Percentiles rank a stretch among this genome's conserved stretches.
Conservation (phyloP, 2,113 vertebrate species). For the Eptatretus burgeri region DNA sequence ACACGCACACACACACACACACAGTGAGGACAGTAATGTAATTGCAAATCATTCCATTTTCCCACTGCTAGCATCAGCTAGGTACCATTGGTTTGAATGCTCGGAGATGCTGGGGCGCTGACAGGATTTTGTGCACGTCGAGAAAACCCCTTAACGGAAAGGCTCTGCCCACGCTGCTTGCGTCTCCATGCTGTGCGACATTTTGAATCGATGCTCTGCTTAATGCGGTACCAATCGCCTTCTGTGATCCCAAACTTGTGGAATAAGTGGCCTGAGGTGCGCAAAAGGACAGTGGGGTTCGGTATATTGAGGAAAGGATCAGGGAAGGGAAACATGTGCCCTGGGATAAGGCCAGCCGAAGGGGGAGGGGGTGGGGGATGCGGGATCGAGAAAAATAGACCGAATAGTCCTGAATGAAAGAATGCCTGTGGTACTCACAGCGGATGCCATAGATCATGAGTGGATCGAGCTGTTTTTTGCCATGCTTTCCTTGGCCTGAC, state of each 20-base stretch:
- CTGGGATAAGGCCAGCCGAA: neutral
- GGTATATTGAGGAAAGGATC: neutral
- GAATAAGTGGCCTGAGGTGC: slow-evolving; percentile 50
- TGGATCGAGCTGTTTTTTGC: slow-evolving; percentile 88
- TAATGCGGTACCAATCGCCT: slow-evolving; percentile 94
- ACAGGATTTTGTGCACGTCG: slow-evolving; percentile 23
- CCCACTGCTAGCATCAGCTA: rapidly evolving
- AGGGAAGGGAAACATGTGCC: neutral
- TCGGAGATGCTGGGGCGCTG: slow-evolving; percentile 20
- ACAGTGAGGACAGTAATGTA: slow-evolving; percentile 8
- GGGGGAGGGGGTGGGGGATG: neutral
- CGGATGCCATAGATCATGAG: slow-evolving; percentile 95
- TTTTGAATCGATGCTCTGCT: slow-evolving; percentile 95
- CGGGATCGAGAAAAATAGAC: neutral
- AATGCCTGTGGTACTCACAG: slow-evolving; percentile 30
- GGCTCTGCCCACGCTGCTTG: slow-evolving; percentile 76
- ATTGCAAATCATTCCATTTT: neutral
- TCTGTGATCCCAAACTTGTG: slow-evolving; percentile 74
- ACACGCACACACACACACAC: slow-evolving; percentile 8
- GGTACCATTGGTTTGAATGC: neutral
- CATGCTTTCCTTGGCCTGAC: slow-evolving; percentile 76
- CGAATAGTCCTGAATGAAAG: neutral
- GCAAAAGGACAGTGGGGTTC: neutral
- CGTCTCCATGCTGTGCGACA: slow-evolving; percentile 86
- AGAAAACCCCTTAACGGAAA: slow-evolving; percentile 89